Base-by-base conservation (phyloP, 2,113 vertebrate species). In the Pyrgilauda ruficollis region DNA sequence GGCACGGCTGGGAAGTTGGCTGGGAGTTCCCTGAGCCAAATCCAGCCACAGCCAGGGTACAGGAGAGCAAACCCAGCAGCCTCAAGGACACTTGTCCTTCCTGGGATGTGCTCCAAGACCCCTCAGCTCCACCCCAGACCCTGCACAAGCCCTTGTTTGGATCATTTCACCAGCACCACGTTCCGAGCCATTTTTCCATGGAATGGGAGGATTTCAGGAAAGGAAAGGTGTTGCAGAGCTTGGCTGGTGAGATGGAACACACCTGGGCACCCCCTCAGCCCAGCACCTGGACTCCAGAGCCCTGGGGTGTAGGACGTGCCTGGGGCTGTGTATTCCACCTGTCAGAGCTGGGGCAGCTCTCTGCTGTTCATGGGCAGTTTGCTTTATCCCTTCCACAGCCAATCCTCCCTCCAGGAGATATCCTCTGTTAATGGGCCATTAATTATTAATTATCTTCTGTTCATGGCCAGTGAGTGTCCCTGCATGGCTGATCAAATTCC, bases 181-280 rank as follows among this genome's bases (percentile, higher is more conserved):
- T 2, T 30, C 46, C 15, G 1, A 4, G 79, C 37, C 21, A 2
- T 6, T 15, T 0, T 9, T 1, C 39, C 67, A 20, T 0, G 6
- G 8, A 8, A 10, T 2, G 31, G 46, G 2, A 43, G 44, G 19
- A 24, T 8, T 30, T 2, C 13, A 7, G 58, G 26, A 1, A 23
- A 18, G 67, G 39, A 31, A 15, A 17, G 68, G 7, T 3, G 33
- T 0, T 2, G 13, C 67, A 15, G 3, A 41, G 35, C 30, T 4
- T 4, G 53, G 53, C 55, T 59, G 52, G 3, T 7, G 5, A 2
- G 9, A 15, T 9, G 22, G 28, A 18, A 0, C 44, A 26, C 13
- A 35, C 44, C 35, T 3, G 43, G 24, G 76, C 47, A 28, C 13
- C 31, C 61, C 56, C 56, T 19, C 73, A 46, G 55, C 26, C 59